Percentiles rank a stretch among this genome's conserved stretches.
These are phyloP conservation scores for Intellagama lesueurii DNA, from an alignment of 2,797 vertebrate genomes.

Conservation along the genomic window DNA sequence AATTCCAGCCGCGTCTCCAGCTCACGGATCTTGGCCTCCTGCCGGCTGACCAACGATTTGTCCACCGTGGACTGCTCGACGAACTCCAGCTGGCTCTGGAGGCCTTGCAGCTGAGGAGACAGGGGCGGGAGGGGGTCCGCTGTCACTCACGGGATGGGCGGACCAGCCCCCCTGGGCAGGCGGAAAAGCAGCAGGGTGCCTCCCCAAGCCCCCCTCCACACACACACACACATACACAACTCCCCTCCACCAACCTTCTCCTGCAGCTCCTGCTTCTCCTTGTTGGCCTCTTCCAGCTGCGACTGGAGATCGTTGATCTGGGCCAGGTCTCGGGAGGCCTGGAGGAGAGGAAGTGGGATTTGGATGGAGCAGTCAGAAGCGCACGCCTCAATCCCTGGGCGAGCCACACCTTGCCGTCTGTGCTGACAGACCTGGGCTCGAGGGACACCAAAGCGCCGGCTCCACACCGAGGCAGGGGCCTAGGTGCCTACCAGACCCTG, in stretches of 20 bases:
- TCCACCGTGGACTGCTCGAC: slow-evolving; percentile 98
- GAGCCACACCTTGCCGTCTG: too few species aligned
- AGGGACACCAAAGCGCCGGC: too few species aligned
- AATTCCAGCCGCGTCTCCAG: slow-evolving; percentile 96
- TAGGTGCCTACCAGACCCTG: too few species aligned
- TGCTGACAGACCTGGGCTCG: too few species aligned
- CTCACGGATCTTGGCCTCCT: slow-evolving; percentile 95
- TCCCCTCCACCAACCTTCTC: slow-evolving; percentile 86
- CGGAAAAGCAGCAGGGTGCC: accelerated
- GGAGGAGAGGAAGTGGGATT: background rate
- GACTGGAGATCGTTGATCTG: slow-evolving; percentile 96
- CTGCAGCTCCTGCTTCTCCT: slow-evolving; percentile 95
- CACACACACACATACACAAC: too few species aligned
- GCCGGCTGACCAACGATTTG: slow-evolving; percentile 93
- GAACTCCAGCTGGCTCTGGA: slow-evolving; percentile 97
- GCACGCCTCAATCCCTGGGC: too few species aligned
- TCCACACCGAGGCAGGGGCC: too few species aligned
- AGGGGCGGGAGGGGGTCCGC: background rate
- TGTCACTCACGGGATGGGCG: slow-evolving; percentile 4
- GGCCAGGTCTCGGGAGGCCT: slow-evolving; percentile 93
- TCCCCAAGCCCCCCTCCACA: background rate
- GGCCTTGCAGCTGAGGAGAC: slow-evolving; percentile 85
- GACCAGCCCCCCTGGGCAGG: accelerated
- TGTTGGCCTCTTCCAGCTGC: slow-evolving; percentile 92
- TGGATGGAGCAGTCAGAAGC: background rate